Conservation (phyloP, 2,888 invertebrate species). For the Metacarcinus magister region DNA sequence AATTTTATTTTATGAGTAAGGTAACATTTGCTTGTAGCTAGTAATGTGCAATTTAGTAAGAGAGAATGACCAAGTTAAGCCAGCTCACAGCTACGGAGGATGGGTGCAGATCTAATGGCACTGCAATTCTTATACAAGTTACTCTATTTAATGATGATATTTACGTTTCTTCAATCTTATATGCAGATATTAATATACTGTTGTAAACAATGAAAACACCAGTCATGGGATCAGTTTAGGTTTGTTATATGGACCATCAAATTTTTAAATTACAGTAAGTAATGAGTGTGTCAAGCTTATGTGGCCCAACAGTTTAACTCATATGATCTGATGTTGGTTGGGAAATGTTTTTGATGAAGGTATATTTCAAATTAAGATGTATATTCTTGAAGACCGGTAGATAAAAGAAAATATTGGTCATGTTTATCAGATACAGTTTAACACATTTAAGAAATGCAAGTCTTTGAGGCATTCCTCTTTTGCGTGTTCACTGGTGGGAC, state of each 20-base stretch:
- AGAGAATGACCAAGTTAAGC: conserved; percentile 21
- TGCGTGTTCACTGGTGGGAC: background rate
- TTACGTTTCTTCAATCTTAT: too few species aligned
- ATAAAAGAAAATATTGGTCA: background rate
- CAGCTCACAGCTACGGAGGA: background rate
- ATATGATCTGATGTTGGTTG: conserved; percentile 14
- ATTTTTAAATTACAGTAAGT: background rate
- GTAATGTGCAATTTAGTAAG: background rate
- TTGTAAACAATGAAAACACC: background rate
- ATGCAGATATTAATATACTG: background rate
- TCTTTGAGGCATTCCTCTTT: background rate
- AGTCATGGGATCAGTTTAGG: too few species aligned
- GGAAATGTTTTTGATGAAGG: background rate
- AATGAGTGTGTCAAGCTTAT: background rate
- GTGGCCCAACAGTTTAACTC: background rate
- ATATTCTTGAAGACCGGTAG: background rate
- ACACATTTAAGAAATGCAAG: background rate
- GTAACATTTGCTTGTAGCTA: background rate
- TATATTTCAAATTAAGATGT: background rate
- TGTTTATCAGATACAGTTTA: background rate
- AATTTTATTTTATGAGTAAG: background rate
- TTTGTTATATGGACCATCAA: background rate
- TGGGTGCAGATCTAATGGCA: background rate
- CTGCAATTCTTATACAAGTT: background rate
- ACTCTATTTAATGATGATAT: background rate